Percentiles rank a stretch among this genome's conserved stretches.
phyloP scores from a whole-genome alignment of 1,140 invertebrate genomes.

The Drosophila simulans region DNA sequence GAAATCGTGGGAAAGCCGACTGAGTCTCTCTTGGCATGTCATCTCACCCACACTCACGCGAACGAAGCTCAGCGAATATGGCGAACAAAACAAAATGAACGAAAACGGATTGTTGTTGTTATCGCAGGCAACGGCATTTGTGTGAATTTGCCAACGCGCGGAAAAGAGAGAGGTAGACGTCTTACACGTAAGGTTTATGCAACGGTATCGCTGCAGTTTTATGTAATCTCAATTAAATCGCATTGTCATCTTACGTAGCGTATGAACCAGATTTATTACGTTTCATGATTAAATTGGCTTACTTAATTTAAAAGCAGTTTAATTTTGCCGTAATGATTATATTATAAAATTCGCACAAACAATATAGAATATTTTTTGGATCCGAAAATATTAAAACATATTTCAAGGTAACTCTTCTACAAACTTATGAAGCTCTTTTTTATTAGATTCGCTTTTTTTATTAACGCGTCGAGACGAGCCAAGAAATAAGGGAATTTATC shows the following conservation, averaged over 20 bases:
- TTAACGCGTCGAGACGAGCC: background rate
- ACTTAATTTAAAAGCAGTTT: too few relatives aligned
- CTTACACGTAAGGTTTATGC: slow-evolving; percentile 67
- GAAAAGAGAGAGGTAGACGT: background rate
- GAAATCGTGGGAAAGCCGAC: slow-evolving; percentile 1
- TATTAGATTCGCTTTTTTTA: background rate
- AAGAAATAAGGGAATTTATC: background rate
- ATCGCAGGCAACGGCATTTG: slow-evolving; percentile 8
- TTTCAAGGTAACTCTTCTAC: too few relatives aligned
- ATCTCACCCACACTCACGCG: background rate
- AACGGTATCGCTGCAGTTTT: slow-evolving; percentile 64
- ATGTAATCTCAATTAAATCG: slow-evolving; percentile 67
- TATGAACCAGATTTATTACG: background rate
- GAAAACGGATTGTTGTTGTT: slow-evolving; percentile 47
- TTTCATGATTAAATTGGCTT: background rate
- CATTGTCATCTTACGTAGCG: slow-evolving; percentile 8
- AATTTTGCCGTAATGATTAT: too few relatives aligned
- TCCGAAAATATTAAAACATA: too few relatives aligned
- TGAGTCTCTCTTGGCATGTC: slow-evolving; percentile 20
- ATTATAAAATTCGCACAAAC: too few relatives aligned
- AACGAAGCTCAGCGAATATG: slow-evolving; percentile 54
- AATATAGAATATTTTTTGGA: too few relatives aligned
- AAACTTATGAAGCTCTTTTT: too few relatives aligned
- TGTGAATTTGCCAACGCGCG: background rate
- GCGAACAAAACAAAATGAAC: slow-evolving; percentile 74